Evolutionary conservation across 2,888 invertebrate genomes (phyloP).

Genomic region (Drosophila affinis): DNA sequence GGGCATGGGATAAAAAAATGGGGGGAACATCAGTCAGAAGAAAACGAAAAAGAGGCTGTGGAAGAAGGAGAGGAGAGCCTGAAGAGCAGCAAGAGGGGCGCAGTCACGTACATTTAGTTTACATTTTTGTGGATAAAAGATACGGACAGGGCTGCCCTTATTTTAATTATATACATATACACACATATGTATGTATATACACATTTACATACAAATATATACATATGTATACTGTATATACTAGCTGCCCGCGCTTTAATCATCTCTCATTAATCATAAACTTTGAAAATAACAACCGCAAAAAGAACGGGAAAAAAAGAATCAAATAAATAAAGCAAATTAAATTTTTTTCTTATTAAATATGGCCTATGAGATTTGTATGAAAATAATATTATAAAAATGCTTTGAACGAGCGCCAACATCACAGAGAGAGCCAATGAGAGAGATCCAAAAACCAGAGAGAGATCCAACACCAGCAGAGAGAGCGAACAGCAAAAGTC

Average conservation of each 20-base stretch:
- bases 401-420: neutral
- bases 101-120: constrained; percentile 71
- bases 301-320: constrained; percentile 21
- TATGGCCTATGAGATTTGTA: constrained; percentile 47
- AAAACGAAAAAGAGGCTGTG: constrained; percentile 4
- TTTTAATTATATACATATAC: constrained; percentile 31
- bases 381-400: constrained; percentile 36
- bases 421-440: neutral
- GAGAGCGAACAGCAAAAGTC: neutral
- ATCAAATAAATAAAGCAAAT: constrained; percentile 56
- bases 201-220: neutral
- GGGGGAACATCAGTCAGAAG: constrained; percentile 26
- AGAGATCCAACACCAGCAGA: constrained; percentile 8
- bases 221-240: neutral
- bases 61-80: constrained; percentile 24
- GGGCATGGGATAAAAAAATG: constrained; percentile 53
- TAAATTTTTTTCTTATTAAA: constrained; percentile 57
- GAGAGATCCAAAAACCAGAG: constrained; percentile 15
- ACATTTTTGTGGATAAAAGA: constrained; percentile 52
- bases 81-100: neutral
- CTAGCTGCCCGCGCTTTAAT: constrained; percentile 50
- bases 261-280: constrained; percentile 77
- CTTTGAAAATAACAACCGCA: constrained; percentile 59
- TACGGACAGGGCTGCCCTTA: constrained; percentile 49
- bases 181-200: constrained; percentile 12